These are phyloP conservation scores for Cataglyphis livida DNA, from an alignment of 2,888 invertebrate species.

Conservation along the genomic window DNA sequence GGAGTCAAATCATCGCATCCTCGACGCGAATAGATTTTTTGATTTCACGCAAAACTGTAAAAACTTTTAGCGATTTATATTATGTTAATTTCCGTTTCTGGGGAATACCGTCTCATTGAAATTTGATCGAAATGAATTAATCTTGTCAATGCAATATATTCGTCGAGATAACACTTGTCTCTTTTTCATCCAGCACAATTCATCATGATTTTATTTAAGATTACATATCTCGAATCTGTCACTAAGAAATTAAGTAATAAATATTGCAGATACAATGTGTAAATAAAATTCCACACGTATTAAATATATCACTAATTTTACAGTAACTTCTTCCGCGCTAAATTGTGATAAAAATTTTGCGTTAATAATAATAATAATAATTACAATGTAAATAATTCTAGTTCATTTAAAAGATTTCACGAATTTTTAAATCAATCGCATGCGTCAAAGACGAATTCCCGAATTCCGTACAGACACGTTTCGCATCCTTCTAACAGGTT, in stretches of 20 bases:
- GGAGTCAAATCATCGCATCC: background rate
- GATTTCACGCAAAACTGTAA: conserved; percentile 5
- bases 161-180: background rate
- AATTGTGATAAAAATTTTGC: background rate
- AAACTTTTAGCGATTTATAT: conserved; percentile 31
- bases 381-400: background rate
- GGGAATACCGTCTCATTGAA: background rate
- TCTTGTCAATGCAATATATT: background rate
- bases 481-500: conserved; percentile 47
- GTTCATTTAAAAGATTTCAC: background rate
- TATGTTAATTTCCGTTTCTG: conserved; percentile 18
- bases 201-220: conserved; percentile 11
- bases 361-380: background rate
- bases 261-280: background rate
- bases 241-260: background rate
- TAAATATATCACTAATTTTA: background rate
- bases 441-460: background rate
- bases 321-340: background rate
- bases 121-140: conserved; percentile 14
- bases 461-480: conserved; percentile 32
- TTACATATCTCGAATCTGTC: background rate
- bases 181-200: background rate
- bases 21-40: background rate
- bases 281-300: background rate
- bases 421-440: background rate